Percentiles rank a stretch among this genome's conserved stretches.
These are phyloP conservation scores for Gallinago jamesoni DNA, from an alignment of 2,113 vertebrate genomes.

Conservation along the genomic window DNA sequence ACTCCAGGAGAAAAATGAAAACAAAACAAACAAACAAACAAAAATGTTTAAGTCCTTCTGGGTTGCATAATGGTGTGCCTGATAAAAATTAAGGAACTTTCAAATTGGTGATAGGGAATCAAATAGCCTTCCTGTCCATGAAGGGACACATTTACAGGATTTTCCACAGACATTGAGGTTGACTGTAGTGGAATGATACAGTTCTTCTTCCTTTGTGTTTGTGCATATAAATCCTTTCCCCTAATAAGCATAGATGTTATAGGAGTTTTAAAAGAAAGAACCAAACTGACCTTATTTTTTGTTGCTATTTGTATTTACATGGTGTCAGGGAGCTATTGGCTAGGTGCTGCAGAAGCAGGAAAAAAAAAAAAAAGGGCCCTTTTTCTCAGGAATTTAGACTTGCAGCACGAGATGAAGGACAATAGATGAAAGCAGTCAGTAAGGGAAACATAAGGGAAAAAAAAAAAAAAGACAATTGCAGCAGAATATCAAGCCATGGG, in stretches of 20 bases:
- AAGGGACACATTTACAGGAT: background rate
- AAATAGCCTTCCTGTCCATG: background rate
- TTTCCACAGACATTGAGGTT: background rate
- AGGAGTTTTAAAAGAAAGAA: background rate
- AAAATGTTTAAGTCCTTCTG: background rate
- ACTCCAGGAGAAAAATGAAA: background rate
- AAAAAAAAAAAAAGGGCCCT: background rate
- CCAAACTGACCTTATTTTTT: background rate
- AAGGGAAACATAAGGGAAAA: background rate
- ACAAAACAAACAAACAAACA: background rate
- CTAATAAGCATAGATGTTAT: background rate
- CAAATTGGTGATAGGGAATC: background rate
- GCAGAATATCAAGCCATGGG: background rate
- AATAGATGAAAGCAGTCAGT: background rate
- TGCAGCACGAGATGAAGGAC: background rate
- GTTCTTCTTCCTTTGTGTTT: background rate
- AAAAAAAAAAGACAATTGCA: background rate
- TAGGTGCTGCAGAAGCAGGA: background rate
- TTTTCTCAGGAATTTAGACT: background rate
- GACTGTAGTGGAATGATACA: fast-evolving
- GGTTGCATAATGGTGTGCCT: background rate
- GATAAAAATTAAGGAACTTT: background rate
- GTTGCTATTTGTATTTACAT: background rate
- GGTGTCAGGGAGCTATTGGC: background rate
- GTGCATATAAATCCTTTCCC: background rate